Base-by-base conservation (phyloP, 2,113 vertebrate species). In the Myotis davidii region DNA sequence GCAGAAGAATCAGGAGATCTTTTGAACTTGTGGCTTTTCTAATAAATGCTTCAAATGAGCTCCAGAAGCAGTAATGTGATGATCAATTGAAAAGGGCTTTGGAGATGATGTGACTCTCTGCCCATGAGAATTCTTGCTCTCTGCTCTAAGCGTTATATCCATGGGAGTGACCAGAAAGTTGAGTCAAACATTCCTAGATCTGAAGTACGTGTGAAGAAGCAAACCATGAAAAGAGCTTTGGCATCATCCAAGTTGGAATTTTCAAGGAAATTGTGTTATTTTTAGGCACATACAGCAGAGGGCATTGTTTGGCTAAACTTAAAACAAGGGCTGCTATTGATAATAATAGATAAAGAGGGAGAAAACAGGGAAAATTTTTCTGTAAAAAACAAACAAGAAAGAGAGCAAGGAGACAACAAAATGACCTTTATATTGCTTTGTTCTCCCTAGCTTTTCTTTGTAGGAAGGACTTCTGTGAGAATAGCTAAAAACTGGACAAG, bases 271-370 rank as follows among this genome's bases (percentile, higher is more conserved):
- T 48, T 27, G 0, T 96, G 97, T 85, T 94, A 96, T 96, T 95
- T 95, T 98, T 95, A 97, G 93, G 56, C 93, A 96, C 90, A 95
- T 93, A 95, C 97, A 98, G 94, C 85, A 97, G 97, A 97, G 96
- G 97, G 97, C 97, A 96, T 98, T 95, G 85, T 97, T 88, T 95
- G 96, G 96, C 88, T 91, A 97, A 65, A 86, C 92, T 95, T 96
- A 87, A 94, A 88, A 78, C 54, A 92, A 93, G 59, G 77, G 73
- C 78, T 96, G 82, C 85, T 85, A 1, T 82, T 56, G 67, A 78
- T 34, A 96, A 72, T 56, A 88, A 85, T 2, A 93, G 83, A 95
- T 72, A 54, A 52, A 95, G 25, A 69, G 6, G 52, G 61, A 70
- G 56, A 94, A 61, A 92, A 52, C 29, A 48, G 7, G 14, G 39